Conservation (phyloP, 2,797 vertebrate species). For the Cryptoblepharus egeriae region DNA sequence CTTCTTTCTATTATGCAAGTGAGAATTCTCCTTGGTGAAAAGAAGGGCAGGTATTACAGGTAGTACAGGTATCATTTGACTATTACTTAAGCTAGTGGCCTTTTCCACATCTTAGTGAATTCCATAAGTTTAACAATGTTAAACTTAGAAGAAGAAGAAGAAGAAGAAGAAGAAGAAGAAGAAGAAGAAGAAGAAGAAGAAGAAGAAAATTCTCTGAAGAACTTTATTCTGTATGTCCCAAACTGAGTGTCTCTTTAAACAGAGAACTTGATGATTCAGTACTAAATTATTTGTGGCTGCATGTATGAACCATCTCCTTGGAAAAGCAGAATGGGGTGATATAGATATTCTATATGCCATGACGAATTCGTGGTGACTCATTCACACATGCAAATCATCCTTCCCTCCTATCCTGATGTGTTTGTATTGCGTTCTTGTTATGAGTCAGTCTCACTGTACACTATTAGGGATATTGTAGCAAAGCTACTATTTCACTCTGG, state of each 20-base stretch:
- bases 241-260: background rate
- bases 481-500: conserved; percentile 19
- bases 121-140: background rate
- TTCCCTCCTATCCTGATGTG: background rate
- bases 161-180: too few species aligned
- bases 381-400: background rate
- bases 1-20: too few species aligned
- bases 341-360: background rate
- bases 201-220: too few species aligned
- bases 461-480: conserved; percentile 9
- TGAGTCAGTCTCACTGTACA: fast-evolving
- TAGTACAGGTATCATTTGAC: background rate
- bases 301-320: background rate
- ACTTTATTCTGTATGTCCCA: background rate
- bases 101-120: background rate
- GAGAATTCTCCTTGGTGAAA: too few species aligned
- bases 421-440: background rate
- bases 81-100: background rate
- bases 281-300: background rate
- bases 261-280: background rate
- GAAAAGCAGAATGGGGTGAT: background rate
- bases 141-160: too few species aligned
- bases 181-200: too few species aligned
- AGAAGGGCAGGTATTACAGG: too few species aligned
- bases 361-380: background rate